Percentiles rank a stretch among this genome's conserved stretches.
phyloP scores from a whole-genome alignment of 2,888 invertebrate species.

The Brachyptera risi region DNA sequence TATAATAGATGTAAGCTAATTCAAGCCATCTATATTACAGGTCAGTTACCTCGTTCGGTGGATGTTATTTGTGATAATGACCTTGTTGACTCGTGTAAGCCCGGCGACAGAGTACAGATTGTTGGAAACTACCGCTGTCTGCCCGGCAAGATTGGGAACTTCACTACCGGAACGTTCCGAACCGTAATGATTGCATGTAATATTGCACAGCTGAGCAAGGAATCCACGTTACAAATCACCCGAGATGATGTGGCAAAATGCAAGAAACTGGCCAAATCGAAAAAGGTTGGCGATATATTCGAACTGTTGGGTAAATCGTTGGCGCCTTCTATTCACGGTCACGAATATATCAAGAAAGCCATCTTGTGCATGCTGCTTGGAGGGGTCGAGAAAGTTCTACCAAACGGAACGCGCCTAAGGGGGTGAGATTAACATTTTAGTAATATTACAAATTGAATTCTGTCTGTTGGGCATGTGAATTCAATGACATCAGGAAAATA shows the following conservation, averaged over 20 bases:
- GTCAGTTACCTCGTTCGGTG: conserved; percentile 91
- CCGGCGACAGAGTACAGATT: conserved; percentile 95
- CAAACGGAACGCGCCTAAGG: conserved; percentile 87
- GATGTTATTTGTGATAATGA: conserved; percentile 96
- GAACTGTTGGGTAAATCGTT: conserved; percentile 85
- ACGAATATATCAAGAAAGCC: conserved; percentile 94
- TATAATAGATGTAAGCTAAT: not conserved
- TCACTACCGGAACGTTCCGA: conserved; percentile 84
- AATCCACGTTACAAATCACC: conserved; percentile 70
- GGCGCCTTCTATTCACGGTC: conserved; percentile 97
- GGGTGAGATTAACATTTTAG: conserved; percentile 52
- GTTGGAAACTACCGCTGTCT: conserved; percentile 93
- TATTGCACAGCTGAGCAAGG: conserved; percentile 84
- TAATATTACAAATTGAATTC: not conserved
- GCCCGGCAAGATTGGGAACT: conserved; percentile 89
- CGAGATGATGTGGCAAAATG: conserved; percentile 86
- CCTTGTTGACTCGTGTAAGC: conserved; percentile 90
- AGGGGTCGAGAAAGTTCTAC: conserved; percentile 89
- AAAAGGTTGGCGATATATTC: conserved; percentile 74
- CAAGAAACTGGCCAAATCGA: conserved; percentile 66
- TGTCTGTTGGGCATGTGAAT: no score
- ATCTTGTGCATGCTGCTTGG: conserved; percentile 91
- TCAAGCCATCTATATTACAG: conserved; percentile 40
- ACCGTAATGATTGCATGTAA: conserved; percentile 93
- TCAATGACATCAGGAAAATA: no score